phyloP scores from a whole-genome alignment of 2,888 invertebrate genomes.

The Tiliacea citrago region DNA sequence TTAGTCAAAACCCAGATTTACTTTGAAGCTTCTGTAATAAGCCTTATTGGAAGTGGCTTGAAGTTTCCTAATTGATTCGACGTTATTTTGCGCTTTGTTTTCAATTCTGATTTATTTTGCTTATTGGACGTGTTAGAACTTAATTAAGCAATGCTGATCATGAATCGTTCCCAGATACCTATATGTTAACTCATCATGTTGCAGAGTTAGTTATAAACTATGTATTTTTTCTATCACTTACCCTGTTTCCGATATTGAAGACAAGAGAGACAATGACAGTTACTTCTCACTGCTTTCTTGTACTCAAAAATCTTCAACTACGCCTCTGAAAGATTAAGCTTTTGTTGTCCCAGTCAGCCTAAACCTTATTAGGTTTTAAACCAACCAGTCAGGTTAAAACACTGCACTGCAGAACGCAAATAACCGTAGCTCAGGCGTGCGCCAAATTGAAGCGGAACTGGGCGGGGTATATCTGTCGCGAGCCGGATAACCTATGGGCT shows the following conservation, averaged over 20 bases:
- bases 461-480: conserved; percentile 48
- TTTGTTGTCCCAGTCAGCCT: not conserved
- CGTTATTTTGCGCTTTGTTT: conserved; percentile 1
- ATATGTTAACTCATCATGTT: no score
- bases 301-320: not conserved
- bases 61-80: conserved; percentile 33
- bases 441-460: conserved; percentile 58
- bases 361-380: conserved; percentile 21
- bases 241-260: no score
- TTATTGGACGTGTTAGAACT: not conserved
- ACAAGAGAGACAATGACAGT: not conserved
- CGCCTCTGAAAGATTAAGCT: not conserved
- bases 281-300: not conserved
- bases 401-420: conserved; percentile 45
- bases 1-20: conserved; percentile 47
- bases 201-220: no score
- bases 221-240: no score
- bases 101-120: not conserved
- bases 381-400: conserved; percentile 29
- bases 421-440: conserved; percentile 38
- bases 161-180: not conserved
- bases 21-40: conserved; percentile 19
- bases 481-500: conserved; percentile 47
- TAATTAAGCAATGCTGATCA: not conserved
- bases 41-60: conserved; percentile 14